Base-by-base conservation (phyloP, 2,113 vertebrate species). In the Meles meles region DNA sequence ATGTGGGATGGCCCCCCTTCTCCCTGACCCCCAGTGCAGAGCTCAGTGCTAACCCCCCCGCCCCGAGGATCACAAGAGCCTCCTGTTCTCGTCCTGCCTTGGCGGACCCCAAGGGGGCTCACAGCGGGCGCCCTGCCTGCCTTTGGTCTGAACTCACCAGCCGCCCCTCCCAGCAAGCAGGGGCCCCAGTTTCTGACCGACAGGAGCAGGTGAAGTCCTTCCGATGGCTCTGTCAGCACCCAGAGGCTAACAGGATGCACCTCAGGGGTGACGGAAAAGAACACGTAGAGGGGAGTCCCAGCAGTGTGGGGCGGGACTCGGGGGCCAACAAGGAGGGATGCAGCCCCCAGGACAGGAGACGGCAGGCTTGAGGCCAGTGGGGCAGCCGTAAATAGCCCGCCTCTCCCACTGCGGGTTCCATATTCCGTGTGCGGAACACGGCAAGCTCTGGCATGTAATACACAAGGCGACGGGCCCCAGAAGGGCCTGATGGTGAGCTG, bases 291-390 rank as follows among this genome's bases (percentile, higher is more conserved):
- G n/a, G 44, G 13, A 3, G 57, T 23, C 12, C 9, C 3, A 25
- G 27, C 7, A 3, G 34, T 3, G 8, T 3, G 18, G 18, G 44
- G 39, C 6, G 5, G 14, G 44, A n/a, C 12, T 1, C 2, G 7
- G 25, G 17, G 10, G 14, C 76, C n/a, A 2, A 34, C 29, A 23
- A 25, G 42, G 29, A 65, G 61, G 61, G 63, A 34, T 34, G 63
- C 63, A 65, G 63, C 31, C 13, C 63, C 29, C 31, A 14, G 14
- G 63, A 65, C 6, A 14, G 63, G 63, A 65, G 31, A 65, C 29
- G 5, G 2, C 6, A 2, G 63, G 63, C 63, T 65, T 1, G 31
- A 65, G 23, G 65, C 18, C 65, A 29, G 61, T 3, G 67, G n/a
- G 67, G 65, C 67, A 20, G n/a, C 65, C 3, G 1, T 1, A 39